Evolutionary conservation across 2,888 invertebrate species (phyloP).

Genomic region (Ophioninae sp.): DNA sequence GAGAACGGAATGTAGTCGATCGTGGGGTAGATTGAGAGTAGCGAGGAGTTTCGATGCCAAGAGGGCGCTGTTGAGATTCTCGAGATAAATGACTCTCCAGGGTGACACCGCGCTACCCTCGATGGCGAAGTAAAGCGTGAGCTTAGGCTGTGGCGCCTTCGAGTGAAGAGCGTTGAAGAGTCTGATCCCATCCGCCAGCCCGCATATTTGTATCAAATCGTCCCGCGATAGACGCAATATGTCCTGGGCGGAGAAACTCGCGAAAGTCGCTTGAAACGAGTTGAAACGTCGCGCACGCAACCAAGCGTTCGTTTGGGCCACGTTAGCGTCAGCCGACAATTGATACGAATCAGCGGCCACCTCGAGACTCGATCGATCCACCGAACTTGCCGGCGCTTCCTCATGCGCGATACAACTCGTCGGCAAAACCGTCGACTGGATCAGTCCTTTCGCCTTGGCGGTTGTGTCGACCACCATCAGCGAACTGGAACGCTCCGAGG

Average conservation of each 20-base stretch:
- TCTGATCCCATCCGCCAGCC: slow-evolving; percentile 95
- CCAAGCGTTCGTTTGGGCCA: slow-evolving; percentile 91
- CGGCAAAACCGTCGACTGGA: neutral
- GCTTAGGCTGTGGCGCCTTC: slow-evolving; percentile 88
- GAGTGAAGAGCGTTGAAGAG: slow-evolving; percentile 94
- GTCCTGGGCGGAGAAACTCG: slow-evolving; percentile 94
- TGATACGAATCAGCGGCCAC: slow-evolving; percentile 30
- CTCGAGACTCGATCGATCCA: neutral
- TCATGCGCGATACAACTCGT: slow-evolving; percentile 56
- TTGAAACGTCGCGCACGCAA: slow-evolving; percentile 90
- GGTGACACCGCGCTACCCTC: slow-evolving; percentile 84
- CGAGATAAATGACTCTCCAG: slow-evolving; percentile 92
- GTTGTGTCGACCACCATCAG: slow-evolving; percentile 18
- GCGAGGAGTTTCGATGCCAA: slow-evolving; percentile 76
- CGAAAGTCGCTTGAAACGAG: slow-evolving; percentile 89
- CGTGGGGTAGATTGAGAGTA: slow-evolving; percentile 75
- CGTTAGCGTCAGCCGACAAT: slow-evolving; percentile 86
- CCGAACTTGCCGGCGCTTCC: slow-evolving; percentile 68
- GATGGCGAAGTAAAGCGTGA: slow-evolving; percentile 92
- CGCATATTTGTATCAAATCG: slow-evolving; percentile 96
- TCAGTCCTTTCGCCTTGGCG: slow-evolving; percentile 2
- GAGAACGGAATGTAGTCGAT: slow-evolving; percentile 82
- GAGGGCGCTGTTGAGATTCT: slow-evolving; percentile 72
- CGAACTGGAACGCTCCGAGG: neutral
- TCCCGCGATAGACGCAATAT: slow-evolving; percentile 93